These are phyloP conservation scores for Chymomyza fuscimana DNA, from an alignment of 2,888 invertebrate species.

Conservation along the genomic window DNA sequence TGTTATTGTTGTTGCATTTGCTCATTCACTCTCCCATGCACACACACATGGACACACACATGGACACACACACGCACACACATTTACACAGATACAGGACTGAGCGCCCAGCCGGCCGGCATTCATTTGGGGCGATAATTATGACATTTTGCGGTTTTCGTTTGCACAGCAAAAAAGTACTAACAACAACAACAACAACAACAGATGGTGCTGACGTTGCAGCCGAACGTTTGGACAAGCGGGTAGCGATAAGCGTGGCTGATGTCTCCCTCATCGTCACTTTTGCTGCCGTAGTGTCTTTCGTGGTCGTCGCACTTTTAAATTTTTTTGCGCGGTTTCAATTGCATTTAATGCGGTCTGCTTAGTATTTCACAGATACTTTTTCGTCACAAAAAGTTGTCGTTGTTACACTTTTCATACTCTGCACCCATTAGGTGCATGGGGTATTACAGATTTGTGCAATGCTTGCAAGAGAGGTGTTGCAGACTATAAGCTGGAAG, in stretches of 20 bases:
- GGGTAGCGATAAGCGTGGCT: slow-evolving; percentile 51
- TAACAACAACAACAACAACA: slow-evolving; percentile 16
- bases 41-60: not conserved
- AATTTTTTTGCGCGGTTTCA: slow-evolving; percentile 56
- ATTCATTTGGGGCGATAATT: slow-evolving; percentile 67
- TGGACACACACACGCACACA: not conserved
- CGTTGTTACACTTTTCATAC: not conserved
- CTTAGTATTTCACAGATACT: slow-evolving; percentile 34
- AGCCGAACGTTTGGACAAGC: slow-evolving; percentile 15
- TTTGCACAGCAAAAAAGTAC: slow-evolving; percentile 42
- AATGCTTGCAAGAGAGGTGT: too few relatives aligned
- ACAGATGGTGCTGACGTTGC: slow-evolving; percentile 42
- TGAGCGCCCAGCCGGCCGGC: slow-evolving; percentile 26
- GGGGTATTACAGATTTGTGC: not conserved
- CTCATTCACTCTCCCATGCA: not conserved
- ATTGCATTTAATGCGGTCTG: slow-evolving; percentile 52
- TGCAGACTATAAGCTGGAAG: too few relatives aligned
- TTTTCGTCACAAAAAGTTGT: slow-evolving; percentile 12
- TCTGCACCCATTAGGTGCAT: too few relatives aligned
- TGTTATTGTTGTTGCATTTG: slow-evolving; percentile 37
- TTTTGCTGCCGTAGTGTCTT: not conserved
- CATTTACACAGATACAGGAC: not conserved
- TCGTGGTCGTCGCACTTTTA: slow-evolving; percentile 54
- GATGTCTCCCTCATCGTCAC: not conserved
- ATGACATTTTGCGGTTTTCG: slow-evolving; percentile 53